phyloP scores from a whole-genome alignment of 1,140 invertebrate species.

The Stegodyphus mimosarum region DNA sequence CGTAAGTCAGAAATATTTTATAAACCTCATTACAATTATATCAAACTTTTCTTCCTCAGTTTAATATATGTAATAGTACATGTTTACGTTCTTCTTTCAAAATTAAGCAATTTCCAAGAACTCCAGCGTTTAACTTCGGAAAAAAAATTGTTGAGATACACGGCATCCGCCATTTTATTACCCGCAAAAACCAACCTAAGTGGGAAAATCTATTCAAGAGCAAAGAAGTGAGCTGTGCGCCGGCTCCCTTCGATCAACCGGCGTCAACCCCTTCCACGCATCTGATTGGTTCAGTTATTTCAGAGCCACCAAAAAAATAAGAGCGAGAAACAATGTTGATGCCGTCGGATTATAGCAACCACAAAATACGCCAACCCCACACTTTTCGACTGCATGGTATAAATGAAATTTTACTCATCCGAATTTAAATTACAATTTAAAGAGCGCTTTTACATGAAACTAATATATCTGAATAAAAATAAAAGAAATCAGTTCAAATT shows the following conservation, averaged over 20 bases:
- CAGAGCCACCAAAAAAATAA: not conserved
- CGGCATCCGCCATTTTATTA: constrained; percentile 41
- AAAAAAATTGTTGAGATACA: not conserved
- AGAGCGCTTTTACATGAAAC: too few species aligned
- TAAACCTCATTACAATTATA: not conserved
- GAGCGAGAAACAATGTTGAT: constrained; percentile 6
- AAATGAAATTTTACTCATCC: too few species aligned
- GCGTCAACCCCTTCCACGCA: not conserved
- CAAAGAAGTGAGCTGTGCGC: constrained; percentile 30
- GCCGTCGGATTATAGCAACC: constrained; percentile 11
- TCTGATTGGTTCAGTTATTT: constrained; percentile 27
- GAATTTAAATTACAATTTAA: too few species aligned
- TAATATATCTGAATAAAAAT: too few species aligned
- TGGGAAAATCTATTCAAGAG: not conserved
- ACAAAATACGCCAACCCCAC: not conserved
- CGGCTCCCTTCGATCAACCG: constrained; percentile 51
- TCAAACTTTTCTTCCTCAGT: not conserved
- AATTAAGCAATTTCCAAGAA: not conserved
- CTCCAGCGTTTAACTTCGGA: not conserved
- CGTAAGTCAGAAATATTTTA: not conserved
- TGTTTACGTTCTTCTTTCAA: too few species aligned
- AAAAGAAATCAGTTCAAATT: too few species aligned
- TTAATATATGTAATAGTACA: too few species aligned
- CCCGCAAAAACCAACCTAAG: not conserved
- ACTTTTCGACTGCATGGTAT: too few species aligned